Evolutionary conservation across 2,797 vertebrate genomes (phyloP), one percentile per base, ranked within the genome.

Genomic region (Myripristis jacobus): DNA sequence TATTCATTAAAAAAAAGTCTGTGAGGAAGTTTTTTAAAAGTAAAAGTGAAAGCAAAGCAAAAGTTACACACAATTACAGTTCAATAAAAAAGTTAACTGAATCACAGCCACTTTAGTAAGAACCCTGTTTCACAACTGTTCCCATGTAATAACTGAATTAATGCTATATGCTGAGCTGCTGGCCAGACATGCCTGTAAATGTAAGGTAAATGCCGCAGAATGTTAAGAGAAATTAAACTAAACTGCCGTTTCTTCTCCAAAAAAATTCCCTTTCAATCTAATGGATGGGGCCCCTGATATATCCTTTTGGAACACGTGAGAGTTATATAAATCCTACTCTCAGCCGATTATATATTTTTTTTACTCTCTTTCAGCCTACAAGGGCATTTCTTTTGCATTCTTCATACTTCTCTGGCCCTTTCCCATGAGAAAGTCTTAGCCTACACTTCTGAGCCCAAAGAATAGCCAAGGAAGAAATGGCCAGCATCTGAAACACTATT

Each of bases 371-470:
- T 80, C 63, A 62, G 65, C 54, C 54, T 48, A 47, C 47, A 51
- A 53, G 25, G 73, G 34, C 61, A 69, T 88, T 88, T 87, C 65
- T 88, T 47, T 83, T 75, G 79, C 79, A 89, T 88, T 87, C 55
- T 68, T 87, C 31, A 2, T 61, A 50, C 57, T 62, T 16, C 24
- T 50, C 60, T 61, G 67, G 29, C 66, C 81, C 25, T 72, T 92
- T 94, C 89, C 83, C 89, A 91, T 27, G 87, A 91, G 91, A 93
- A 93, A 85, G 79, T 88, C 60, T 64, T 68, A 74, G 76, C 69
- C 76, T 69, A 81, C 67, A 11, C 34, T 63, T 64, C 56, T 51
- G 70, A 78, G 31, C 67, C 65, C 52, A 66, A 65, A 65, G 80
- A 79, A 72, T 63, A 63, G 62, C 19, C 16, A 41, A 25, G 55